Percentiles rank a stretch among this genome's conserved stretches.
phyloP scores from a whole-genome alignment of 1,140 invertebrate species.

The Bombus cullumanus region DNA sequence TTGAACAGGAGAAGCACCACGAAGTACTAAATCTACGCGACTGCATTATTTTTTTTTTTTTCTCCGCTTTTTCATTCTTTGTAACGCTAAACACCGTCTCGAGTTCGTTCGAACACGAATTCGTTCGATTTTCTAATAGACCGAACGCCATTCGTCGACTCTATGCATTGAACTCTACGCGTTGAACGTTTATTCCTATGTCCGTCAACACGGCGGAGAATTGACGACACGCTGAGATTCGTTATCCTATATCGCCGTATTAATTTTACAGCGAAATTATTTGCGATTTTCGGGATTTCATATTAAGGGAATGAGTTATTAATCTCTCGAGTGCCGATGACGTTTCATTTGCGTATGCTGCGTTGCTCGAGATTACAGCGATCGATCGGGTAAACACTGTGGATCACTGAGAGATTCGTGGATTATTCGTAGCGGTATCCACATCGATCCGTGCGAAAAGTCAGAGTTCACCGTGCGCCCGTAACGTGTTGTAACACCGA shows the following conservation, averaged over 20 bases:
- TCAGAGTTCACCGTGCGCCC: neutral
- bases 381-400: neutral
- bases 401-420: neutral
- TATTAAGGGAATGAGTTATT: neutral
- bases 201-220: neutral
- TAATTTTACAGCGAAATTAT: neutral
- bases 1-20: constrained; percentile 11
- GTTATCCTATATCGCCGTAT: neutral
- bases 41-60: neutral
- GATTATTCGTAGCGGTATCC: neutral
- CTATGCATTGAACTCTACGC: no score
- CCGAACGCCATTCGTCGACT: neutral
- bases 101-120: neutral
- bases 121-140: neutral
- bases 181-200: neutral
- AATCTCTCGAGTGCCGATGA: neutral
- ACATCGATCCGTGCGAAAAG: neutral
- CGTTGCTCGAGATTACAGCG: neutral
- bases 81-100: neutral
- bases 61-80: neutral
- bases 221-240: neutral
- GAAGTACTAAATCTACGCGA: constrained; percentile 24
- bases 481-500: neutral
- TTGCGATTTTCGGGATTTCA: neutral
- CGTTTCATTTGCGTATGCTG: no score